A percentile compares a stretch with the other conserved stretches of the same genome.
Conservation (phyloP, 2,888 invertebrate genomes). For the Limenitis camilla region DNA sequence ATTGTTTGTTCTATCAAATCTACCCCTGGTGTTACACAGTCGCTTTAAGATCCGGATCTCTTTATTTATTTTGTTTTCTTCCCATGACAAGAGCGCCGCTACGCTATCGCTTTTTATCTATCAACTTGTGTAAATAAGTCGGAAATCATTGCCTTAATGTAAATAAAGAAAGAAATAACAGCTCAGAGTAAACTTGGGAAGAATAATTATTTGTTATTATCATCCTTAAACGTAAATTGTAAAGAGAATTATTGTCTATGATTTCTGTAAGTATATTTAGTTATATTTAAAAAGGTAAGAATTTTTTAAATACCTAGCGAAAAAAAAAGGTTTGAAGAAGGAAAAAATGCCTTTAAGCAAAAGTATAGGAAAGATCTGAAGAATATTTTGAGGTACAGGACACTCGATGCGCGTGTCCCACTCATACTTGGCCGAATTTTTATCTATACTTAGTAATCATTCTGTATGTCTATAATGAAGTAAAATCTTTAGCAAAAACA, state of each 20-base stretch:
- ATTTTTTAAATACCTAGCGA: too few relatives aligned
- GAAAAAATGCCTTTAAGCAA: too few relatives aligned
- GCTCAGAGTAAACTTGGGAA: slow-evolving; percentile 48
- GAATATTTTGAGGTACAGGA: too few relatives aligned
- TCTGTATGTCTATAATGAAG: too few relatives aligned
- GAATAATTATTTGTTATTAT: too few relatives aligned
- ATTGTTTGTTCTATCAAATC: slow-evolving; percentile 45
- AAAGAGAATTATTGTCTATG: slow-evolving; percentile 36
- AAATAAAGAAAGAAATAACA: slow-evolving; percentile 63
- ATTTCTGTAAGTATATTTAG: too few relatives aligned
- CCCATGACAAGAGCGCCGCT: slow-evolving; percentile 58
- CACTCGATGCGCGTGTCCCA: too few relatives aligned
- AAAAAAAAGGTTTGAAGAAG: too few relatives aligned
- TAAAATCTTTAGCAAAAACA: not conserved
- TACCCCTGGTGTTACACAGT: slow-evolving; percentile 59
- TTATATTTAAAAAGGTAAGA: too few relatives aligned
- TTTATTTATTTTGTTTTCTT: slow-evolving; percentile 60
- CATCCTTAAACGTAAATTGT: slow-evolving; percentile 45
- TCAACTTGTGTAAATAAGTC: slow-evolving; percentile 60
- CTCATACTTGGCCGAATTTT: too few relatives aligned
- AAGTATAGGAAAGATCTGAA: too few relatives aligned
- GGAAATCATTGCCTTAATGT: slow-evolving; percentile 54
- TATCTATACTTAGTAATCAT: too few relatives aligned
- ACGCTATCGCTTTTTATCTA: slow-evolving; percentile 62
- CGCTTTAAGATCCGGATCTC: slow-evolving; percentile 45